A percentile compares a stretch with the other conserved stretches of the same genome.
These are phyloP conservation scores for Drosophila mulleri DNA, from an alignment of 2,888 invertebrate genomes.

Conservation along the genomic window DNA sequence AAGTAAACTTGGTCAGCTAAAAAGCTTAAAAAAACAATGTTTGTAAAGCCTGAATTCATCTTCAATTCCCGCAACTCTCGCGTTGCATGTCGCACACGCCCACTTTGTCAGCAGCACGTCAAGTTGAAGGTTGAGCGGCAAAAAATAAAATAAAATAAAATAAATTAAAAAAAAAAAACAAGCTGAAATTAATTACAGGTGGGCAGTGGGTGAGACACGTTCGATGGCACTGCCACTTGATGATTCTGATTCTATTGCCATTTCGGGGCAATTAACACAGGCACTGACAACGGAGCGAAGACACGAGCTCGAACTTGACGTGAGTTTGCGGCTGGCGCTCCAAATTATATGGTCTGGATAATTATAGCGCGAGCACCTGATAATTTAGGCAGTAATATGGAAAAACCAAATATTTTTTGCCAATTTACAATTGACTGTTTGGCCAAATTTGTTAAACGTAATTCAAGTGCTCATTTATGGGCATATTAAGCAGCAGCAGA, in stretches of 20 bases:
- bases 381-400: background rate
- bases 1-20: slow-evolving; percentile 36
- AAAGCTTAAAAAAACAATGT: slow-evolving; percentile 8
- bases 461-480: background rate
- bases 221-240: slow-evolving; percentile 21
- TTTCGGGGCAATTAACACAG: slow-evolving; percentile 33
- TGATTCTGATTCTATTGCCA: slow-evolving; percentile 25
- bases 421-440: background rate
- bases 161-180: slow-evolving; percentile 9
- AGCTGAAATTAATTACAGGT: slow-evolving; percentile 56
- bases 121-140: slow-evolving; percentile 52
- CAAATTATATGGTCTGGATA: slow-evolving; percentile 14
- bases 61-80: slow-evolving; percentile 33
- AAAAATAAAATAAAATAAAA: slow-evolving; percentile 5
- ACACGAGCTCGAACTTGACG: slow-evolving; percentile 21
- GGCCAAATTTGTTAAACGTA: background rate
- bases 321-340: slow-evolving; percentile 4
- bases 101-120: slow-evolving; percentile 50
- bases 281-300: background rate
- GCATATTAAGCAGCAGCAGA: background rate
- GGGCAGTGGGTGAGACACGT: slow-evolving; percentile 30
- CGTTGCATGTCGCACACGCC: slow-evolving; percentile 55
- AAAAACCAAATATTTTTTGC: background rate
- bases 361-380: slow-evolving; percentile 7
- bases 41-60: slow-evolving; percentile 14